Conservation (phyloP, 2,888 invertebrate genomes). For the Coenonympha arcania region DNA sequence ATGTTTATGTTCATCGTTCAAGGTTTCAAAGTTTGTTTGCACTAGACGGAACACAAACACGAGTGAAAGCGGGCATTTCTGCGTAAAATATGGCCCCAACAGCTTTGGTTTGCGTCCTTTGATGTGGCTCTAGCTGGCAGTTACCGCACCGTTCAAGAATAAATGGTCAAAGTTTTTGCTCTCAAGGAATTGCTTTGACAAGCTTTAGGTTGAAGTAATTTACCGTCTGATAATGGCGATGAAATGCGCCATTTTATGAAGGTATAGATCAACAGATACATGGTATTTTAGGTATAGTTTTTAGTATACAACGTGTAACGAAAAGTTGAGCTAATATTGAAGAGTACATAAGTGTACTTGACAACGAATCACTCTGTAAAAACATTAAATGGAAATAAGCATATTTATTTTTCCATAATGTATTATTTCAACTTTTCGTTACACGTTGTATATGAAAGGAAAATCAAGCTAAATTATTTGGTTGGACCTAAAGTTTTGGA, state of each 20-base stretch:
- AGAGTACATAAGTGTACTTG: too few species aligned
- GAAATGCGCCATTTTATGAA: neutral
- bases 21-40: slow-evolving; percentile 13
- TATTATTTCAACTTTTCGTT: too few species aligned
- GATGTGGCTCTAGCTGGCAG: slow-evolving; percentile 20
- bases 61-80: slow-evolving; percentile 10
- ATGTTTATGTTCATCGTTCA: neutral
- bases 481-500: too few species aligned
- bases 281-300: too few species aligned
- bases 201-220: slow-evolving; percentile 27
- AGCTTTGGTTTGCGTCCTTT: slow-evolving; percentile 19
- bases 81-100: slow-evolving; percentile 20
- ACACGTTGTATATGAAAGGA: too few species aligned
- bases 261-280: too few species aligned
- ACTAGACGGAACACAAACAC: slow-evolving; percentile 27
- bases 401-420: too few species aligned
- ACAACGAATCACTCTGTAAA: too few species aligned
- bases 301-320: too few species aligned
- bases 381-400: too few species aligned
- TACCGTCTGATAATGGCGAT: slow-evolving; percentile 11
- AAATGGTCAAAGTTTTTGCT: slow-evolving; percentile 49
- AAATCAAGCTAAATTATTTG: too few species aligned
- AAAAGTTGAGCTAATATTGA: too few species aligned
- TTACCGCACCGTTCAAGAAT: slow-evolving; percentile 28
- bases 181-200: slow-evolving; percentile 42